Base-by-base conservation (phyloP, 2,888 invertebrate species). In the Mimumesa dahlbomi region DNA sequence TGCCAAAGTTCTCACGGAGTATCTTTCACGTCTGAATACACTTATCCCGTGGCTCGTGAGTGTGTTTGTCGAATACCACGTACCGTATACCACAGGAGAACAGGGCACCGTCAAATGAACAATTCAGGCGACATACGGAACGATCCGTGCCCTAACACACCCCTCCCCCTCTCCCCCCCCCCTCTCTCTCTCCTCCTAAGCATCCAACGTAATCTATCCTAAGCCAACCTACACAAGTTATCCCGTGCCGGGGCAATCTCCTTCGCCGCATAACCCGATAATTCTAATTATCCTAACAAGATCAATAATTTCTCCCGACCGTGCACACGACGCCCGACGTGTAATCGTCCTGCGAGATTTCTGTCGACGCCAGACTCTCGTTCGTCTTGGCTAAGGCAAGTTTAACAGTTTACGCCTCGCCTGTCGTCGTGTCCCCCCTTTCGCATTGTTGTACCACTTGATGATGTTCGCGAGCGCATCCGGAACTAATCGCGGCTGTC, bases 211-310 rank as follows among this genome's bases (percentile, higher is more conserved):
- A 82, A 84, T 82, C 79, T 74, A 75, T 78, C 72, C 69, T 45
- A 72, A 74, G 71, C 77, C 73, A 72, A 72, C 57, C 75, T 65
- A 64, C 82, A 66, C 72, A 64, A 82, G 75, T 79, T 83, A 79
- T 73, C 76, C 65, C 69, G 53, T 68, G 58, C 70, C 72, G 16
- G 58, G 73, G 75, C 75, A 82, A 83, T 84, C 78, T 84, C 79
- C 82, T 80, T 75, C 77, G 57, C 69, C 73, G 57, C 80, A 75
- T 82, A 83, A 83, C 77, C 80, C 82, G 82, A 83, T 84, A 81
- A 85, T 78, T 85, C 82, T 84, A 84, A 86, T 87, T 83, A 84
- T 79, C 81, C 76, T 77, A 79, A 82, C 80, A 75, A 83, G 81
- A 75, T 85, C 85, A 84, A 84, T 86, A 84, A 86, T 82, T 85